Base-by-base conservation (phyloP, 2,888 invertebrate genomes). In the Didymodactylos carnosus region DNA sequence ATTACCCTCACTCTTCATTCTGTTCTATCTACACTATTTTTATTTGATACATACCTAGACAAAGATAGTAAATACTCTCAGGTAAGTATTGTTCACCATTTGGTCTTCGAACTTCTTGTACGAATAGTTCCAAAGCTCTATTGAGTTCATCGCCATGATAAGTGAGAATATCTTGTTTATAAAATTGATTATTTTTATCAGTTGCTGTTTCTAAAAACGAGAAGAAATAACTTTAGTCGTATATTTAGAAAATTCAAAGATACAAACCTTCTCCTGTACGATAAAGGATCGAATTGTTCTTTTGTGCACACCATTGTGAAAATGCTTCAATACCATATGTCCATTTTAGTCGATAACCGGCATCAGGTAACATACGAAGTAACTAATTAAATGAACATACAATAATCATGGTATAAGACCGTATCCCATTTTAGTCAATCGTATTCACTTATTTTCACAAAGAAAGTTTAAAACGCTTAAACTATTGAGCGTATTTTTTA, bases 21-120 rank as follows among this genome's bases (percentile, higher is more conserved):
- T n/a, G n/a, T n/a, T n/a, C n/a, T n/a, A n/a, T n/a, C n/a, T n/a
- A n/a, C n/a, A n/a, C n/a, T n/a, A n/a, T n/a, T n/a, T 49, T 49
- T 8, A 25, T 25, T 10, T 25, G 23, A 25, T 49, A 6, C 10
- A 35, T 62, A 62, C 62, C 62, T 85, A 94, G 86, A 82, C 92
- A 92, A 80, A 94, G 87, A 84, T 94, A 94, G 84, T 91, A 93
- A 81, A 94, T 91, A 78, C 92, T 92, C 82, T 94, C 94, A 0
- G 94, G 91, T 6, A 92, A 91, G 84, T 94, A 94, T 82, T 91
- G 90, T 71, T 90, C 89, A 72, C 92, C 92, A 81, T 91, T 92
- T 0, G 93, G 92, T 81, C 93, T 94, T 76, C 91, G 86, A 5
- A 93, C 91, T 89, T 84, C 83, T 81, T 91, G 91, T 0, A 94